Evolutionary conservation across 2,888 invertebrate species (phyloP).

Genomic region (Rhamphomyia laevipes): DNA sequence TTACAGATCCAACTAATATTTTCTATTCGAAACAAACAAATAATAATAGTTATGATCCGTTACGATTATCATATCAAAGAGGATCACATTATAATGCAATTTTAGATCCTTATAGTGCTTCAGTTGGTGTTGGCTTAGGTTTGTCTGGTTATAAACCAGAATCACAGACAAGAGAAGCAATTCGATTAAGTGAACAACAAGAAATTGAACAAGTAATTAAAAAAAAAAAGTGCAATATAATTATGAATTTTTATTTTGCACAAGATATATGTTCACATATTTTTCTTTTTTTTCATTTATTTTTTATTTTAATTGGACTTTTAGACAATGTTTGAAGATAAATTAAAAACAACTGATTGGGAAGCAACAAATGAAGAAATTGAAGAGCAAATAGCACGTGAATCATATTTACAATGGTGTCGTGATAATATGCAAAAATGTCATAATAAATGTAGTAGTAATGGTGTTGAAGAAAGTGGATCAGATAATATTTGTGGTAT

Average conservation of each 20-base stretch:
- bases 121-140: constrained; percentile 73
- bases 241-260: too few relatives aligned
- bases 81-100: constrained; percentile 83
- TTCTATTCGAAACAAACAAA: constrained; percentile 62
- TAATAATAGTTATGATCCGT: constrained; percentile 63
- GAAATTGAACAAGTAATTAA: constrained; percentile 67
- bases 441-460: constrained; percentile 3
- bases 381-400: constrained; percentile 74
- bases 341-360: constrained; percentile 80
- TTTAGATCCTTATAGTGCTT: constrained; percentile 69
- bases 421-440: constrained; percentile 49
- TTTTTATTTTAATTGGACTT: constrained; percentile 13
- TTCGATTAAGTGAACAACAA: constrained; percentile 62
- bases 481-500: neutral
- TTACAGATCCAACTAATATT: constrained; percentile 71
- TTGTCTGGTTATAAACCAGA: constrained; percentile 69
- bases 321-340: constrained; percentile 81
- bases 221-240: neutral
- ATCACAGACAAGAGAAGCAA: constrained; percentile 59
- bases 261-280: neutral
- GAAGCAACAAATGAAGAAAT: constrained; percentile 86
- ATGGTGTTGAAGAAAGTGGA: constrained; percentile 9
- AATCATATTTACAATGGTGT: constrained; percentile 73
- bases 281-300: neutral
- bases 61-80: constrained; percentile 75